These are phyloP conservation scores for Bos taurus DNA, from an alignment of 2,113 vertebrate species.

Conservation along the genomic window DNA sequence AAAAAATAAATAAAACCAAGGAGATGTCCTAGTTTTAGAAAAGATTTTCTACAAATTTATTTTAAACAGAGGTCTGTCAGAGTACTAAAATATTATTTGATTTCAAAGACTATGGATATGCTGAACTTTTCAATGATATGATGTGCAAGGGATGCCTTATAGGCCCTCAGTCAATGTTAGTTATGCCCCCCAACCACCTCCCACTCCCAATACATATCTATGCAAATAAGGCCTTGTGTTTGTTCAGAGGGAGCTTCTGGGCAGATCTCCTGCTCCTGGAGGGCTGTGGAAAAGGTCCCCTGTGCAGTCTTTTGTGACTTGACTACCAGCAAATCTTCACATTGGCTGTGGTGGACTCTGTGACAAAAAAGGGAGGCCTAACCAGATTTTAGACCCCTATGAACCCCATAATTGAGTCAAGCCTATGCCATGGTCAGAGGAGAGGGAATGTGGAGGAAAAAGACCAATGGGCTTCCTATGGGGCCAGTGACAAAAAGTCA, in stretches of 20 bases:
- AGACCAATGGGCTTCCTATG: background rate
- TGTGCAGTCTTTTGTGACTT: background rate
- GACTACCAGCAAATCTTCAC: background rate
- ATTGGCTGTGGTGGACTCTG: background rate
- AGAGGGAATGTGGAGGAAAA: background rate
- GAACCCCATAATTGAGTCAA: background rate
- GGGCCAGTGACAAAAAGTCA: background rate
- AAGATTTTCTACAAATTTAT: background rate
- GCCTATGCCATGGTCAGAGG: background rate
- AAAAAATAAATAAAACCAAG: background rate
- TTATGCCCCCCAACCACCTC: too few species aligned
- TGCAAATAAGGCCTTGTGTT: background rate
- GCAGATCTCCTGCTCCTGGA: background rate
- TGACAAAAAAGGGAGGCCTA: background rate
- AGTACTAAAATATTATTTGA: background rate
- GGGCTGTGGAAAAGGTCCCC: background rate
- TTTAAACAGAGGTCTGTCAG: background rate
- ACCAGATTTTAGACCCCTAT: background rate
- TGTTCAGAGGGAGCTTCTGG: background rate
- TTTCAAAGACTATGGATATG: background rate
- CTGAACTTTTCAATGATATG: background rate
- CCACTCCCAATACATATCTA: background rate
- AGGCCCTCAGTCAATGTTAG: background rate
- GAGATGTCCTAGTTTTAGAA: background rate
- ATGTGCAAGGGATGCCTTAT: background rate